Base-by-base conservation (phyloP, 1,140 invertebrate genomes). In the Pseudomyrmex concolor region DNA sequence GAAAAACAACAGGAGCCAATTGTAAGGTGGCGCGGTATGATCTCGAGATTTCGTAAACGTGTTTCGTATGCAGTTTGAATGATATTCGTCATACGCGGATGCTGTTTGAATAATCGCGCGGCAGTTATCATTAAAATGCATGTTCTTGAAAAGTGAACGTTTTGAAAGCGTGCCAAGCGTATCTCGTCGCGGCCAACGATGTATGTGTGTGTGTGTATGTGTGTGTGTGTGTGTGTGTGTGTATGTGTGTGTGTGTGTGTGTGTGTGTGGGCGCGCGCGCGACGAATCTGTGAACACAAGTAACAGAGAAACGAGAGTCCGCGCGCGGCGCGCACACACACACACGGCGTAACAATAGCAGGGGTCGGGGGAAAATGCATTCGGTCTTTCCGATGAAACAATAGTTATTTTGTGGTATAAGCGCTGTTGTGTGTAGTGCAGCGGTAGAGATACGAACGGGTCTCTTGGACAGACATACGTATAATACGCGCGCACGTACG, bases 361-460 rank as follows among this genome's bases (percentile, higher is more conserved):
- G 84, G 48, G 13, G 13, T 82, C 57, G 63, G 15, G 51, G 78
- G 71, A 17, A 19, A 67, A 70, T 78, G 86, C 63, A 89, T 89
- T 85, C 83, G 73, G 77, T 70, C 78, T 66, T 89, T 25, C 72
- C 83, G 54, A 83, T 89, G 87, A 80, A 89, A 89, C 86, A 70
- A 87, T 89, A 88, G 87, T 88, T 89, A 88, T 88, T 89, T 89
- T 88, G 87, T 73, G 73, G 83, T 85, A 34, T 34, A 57, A 84
- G 43, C 68, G 77, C 78, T 7, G 34, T 34, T 34, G 34, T 34
- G 34, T 34, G 34, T 34, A 34, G 86, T 83, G 87, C 86, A 60
- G 54, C 19, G 55, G 68, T 34, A 73, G 77, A 89, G 86, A 89
- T 89, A 89, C 68, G 59, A 34, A 34, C 34, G 34, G 34, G 34